Base-by-base conservation (phyloP, 2,797 vertebrate genomes). In the Crax fasciolata region DNA sequence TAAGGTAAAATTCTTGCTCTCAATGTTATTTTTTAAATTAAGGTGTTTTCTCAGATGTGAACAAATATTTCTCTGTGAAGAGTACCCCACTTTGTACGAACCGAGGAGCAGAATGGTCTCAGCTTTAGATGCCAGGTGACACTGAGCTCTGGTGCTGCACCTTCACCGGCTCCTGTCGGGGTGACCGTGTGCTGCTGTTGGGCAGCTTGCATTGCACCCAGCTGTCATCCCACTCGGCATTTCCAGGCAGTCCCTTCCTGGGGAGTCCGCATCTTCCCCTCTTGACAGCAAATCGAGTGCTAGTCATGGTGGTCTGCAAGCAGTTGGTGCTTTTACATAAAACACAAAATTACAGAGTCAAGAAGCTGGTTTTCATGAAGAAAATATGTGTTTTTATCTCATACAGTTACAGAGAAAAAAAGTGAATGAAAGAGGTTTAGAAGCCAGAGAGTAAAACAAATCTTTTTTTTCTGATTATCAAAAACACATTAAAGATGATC, bases 161-260 rank as follows among this genome's bases (percentile, higher is more conserved):
- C 17, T 46, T 75, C 0, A 0, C 39, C 19, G 0, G 1, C 21
- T 59, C 44, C 38, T 0, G 0, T 30, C 44, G 8, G 13, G 44
- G 68, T 73, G 55, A 39, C 49, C 0, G 0, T 9, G 66, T 72
- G 43, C 49, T 87, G 61, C 17, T 91, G 46, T 6, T 62, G 39
- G 39, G 43, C 55, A 49, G 70, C 61, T 80, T 38, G 24, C 61
- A 91, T 84, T 67, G 35, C 68, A 57, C 89, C 49, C 49, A 66
- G 55, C 61, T 87, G 49, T 89, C 71, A 90, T n/a, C 52, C 63
- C 11, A 4, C 44, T 51, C 55, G 43, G 44, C 20, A 49, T 90
- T 54, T 24, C 35, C 52, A 57, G 6, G 23, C 19, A 65, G 44
- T 46, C 20, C 24, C 9, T 19, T 76, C 46, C 67, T 76, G 44